Percentiles rank a stretch among this genome's conserved stretches.
These are phyloP conservation scores for Bombus pyrosoma DNA, from an alignment of 1,140 invertebrate species.

Conservation along the genomic window DNA sequence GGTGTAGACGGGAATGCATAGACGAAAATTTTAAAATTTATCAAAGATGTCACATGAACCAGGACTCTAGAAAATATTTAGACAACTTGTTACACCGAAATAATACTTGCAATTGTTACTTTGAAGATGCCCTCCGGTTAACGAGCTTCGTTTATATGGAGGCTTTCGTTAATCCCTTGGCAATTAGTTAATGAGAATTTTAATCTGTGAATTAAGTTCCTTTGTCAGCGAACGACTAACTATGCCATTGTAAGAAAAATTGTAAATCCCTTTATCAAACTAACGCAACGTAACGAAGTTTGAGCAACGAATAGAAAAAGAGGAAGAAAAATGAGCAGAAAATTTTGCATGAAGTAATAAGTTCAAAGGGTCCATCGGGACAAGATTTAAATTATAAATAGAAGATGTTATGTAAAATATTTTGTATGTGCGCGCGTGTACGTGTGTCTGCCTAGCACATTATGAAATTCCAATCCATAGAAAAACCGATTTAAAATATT, in stretches of 20 bases:
- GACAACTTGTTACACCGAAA: background rate
- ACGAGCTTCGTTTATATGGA: background rate
- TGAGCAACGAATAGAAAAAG: background rate
- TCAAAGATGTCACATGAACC: too few relatives aligned
- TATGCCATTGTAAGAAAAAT: background rate
- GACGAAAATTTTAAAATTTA: background rate
- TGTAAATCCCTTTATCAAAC: background rate
- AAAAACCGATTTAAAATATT: constrained; percentile 51
- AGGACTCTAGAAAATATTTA: background rate
- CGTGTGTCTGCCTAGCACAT: background rate
- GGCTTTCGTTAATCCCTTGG: too few relatives aligned
- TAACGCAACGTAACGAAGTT: background rate
- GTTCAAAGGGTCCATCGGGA: background rate
- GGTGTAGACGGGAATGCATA: too few relatives aligned
- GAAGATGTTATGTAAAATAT: background rate
- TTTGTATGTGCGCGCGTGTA: background rate
- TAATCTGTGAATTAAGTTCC: background rate
- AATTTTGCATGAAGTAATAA: background rate
- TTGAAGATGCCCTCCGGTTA: background rate
- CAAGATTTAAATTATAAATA: background rate
- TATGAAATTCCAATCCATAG: constrained; percentile 24
- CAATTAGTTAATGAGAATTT: background rate
- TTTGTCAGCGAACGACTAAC: background rate
- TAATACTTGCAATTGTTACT: background rate
- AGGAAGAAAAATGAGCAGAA: background rate